Evolutionary conservation across 2,888 invertebrate species (phyloP).

Genomic region (Electrophaes corylata): DNA sequence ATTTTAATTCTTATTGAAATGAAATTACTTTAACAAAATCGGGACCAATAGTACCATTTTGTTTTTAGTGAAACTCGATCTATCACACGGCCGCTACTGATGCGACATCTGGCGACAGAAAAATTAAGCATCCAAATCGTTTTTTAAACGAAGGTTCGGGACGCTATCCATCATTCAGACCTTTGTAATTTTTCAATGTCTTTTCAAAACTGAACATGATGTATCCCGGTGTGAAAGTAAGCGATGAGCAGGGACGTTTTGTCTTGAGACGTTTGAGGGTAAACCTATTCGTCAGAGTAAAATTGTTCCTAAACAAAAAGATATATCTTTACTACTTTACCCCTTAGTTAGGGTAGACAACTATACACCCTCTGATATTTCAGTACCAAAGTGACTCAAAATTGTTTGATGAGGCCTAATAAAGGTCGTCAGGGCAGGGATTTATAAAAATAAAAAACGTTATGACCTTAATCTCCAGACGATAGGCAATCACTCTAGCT

Average conservation of each 20-base stretch:
- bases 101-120: conserved; percentile 69
- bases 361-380: too few species aligned
- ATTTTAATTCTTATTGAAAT: background rate
- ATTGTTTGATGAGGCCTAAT: too few species aligned
- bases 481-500: too few species aligned
- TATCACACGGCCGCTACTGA: conserved; percentile 58
- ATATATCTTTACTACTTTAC: too few species aligned
- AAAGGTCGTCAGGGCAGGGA: too few species aligned
- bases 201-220: conserved; percentile 37
- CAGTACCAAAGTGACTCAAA: too few species aligned
- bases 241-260: background rate
- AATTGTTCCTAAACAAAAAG: too few species aligned
- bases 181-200: conserved; percentile 76
- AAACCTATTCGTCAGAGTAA: background rate
- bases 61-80: conserved; percentile 54
- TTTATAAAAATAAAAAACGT: too few species aligned
- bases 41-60: conserved; percentile 29
- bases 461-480: too few species aligned
- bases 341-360: too few species aligned
- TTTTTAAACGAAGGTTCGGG: conserved; percentile 67
- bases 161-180: conserved; percentile 70
- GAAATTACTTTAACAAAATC: background rate
- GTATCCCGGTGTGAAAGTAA: conserved; percentile 28
- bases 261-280: background rate
- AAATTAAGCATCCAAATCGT: conserved; percentile 76